Conservation (phyloP, 2,888 invertebrate species). For the Onchidella celtica region DNA sequence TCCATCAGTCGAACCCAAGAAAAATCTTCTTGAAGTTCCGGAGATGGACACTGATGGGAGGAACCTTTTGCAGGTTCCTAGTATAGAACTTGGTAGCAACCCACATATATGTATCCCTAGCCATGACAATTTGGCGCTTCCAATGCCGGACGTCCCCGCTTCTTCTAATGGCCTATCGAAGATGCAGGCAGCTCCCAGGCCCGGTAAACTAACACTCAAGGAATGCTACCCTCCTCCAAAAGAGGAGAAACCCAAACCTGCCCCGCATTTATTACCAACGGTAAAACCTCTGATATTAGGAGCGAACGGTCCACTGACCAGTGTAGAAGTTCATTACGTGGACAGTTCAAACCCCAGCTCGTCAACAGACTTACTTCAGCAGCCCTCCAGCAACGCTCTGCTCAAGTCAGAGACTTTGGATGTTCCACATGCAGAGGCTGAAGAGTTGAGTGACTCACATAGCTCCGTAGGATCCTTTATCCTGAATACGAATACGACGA, state of each 20-base stretch:
- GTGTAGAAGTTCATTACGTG: constrained; percentile 62
- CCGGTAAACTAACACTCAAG: constrained; percentile 64
- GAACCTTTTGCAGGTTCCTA: constrained; percentile 32
- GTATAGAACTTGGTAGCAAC: constrained; percentile 10
- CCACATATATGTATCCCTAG: constrained; percentile 4
- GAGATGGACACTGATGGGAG: not conserved
- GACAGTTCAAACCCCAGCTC: constrained; percentile 71
- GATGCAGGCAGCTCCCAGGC: constrained; percentile 56
- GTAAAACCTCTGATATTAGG: constrained; percentile 35
- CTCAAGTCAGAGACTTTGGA: not conserved
- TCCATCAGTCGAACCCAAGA: constrained; percentile 22
- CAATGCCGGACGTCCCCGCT: not conserved
- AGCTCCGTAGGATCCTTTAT: not conserved
- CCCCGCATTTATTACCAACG: constrained; percentile 8
- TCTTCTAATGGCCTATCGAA: not conserved
- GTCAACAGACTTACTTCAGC: constrained; percentile 57
- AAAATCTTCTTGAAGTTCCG: constrained; percentile 25
- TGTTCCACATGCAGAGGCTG: not conserved
- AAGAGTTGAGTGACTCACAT: not conserved
- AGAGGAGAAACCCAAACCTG: constrained; percentile 8
- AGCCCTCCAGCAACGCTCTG: not conserved
- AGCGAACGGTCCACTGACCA: constrained; percentile 56
- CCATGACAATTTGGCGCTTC: not conserved
- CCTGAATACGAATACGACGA: not conserved
- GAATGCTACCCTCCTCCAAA: constrained; percentile 60